These are phyloP conservation scores for Limnephilus auricula DNA, from an alignment of 2,888 invertebrate genomes.

Conservation along the genomic window DNA sequence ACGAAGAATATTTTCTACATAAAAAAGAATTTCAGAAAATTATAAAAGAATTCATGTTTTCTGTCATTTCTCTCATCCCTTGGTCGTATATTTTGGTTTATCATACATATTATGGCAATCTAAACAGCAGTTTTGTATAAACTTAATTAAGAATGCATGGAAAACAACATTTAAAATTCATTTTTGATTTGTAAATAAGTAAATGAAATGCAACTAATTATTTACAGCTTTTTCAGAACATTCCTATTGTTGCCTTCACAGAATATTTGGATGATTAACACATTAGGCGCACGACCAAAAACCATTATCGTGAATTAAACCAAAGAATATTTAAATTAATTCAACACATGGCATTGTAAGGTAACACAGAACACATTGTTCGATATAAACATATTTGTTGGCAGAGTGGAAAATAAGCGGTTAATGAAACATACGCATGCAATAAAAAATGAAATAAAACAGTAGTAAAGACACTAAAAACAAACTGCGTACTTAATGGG, in stretches of 20 bases:
- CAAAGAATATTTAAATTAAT: slow-evolving; percentile 39
- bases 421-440: slow-evolving; percentile 52
- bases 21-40: background rate
- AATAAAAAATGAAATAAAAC: slow-evolving; percentile 51
- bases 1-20: background rate
- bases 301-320: slow-evolving; percentile 26
- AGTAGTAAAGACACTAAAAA: slow-evolving; percentile 36
- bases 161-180: background rate
- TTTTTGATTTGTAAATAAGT: background rate
- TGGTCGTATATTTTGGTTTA: background rate
- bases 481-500: slow-evolving; percentile 39
- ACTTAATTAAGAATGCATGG: background rate
- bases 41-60: background rate
- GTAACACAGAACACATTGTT: slow-evolving; percentile 21
- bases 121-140: background rate
- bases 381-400: slow-evolving; percentile 26
- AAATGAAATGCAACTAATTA: background rate
- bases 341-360: slow-evolving; percentile 23
- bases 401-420: slow-evolving; percentile 41
- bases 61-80: background rate
- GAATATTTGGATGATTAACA: slow-evolving; percentile 46
- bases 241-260: background rate
- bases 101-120: background rate
- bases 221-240: background rate
- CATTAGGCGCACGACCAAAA: slow-evolving; percentile 38